Percentiles rank a stretch among this genome's conserved stretches.
Evolutionary conservation across 2,888 invertebrate genomes (phyloP).

Genomic region (Protonemura montana): DNA sequence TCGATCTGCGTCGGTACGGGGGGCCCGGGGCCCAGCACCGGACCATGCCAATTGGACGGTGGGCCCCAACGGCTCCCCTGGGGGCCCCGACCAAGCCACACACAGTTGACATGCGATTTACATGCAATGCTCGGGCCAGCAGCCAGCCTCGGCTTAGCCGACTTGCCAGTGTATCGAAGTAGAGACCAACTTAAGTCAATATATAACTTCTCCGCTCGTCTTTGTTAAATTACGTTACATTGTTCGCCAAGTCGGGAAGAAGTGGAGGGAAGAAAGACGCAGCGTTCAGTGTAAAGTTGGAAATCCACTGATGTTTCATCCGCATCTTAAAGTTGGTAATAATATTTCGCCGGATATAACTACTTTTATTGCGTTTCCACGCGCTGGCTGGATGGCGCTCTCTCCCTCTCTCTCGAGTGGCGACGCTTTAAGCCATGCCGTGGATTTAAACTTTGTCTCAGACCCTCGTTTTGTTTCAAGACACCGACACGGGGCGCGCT

Average conservation of each 20-base stretch:
- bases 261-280: constrained; percentile 13
- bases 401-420: too few species aligned
- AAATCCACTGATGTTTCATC: constrained; percentile 12
- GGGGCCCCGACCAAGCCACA: not conserved
- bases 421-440: not conserved
- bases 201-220: constrained; percentile 37
- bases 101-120: not conserved
- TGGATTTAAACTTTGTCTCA: not conserved
- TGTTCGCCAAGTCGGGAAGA: constrained; percentile 27
- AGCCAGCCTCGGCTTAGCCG: not conserved
- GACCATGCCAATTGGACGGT: not conserved
- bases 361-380: not conserved
- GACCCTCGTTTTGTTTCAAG: not conserved
- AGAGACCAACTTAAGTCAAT: constrained; percentile 32
- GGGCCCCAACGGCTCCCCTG: not conserved
- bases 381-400: not conserved
- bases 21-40: too few species aligned
- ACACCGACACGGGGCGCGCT: not conserved
- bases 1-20: not conserved
- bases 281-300: not conserved
- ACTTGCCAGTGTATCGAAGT: not conserved
- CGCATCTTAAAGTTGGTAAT: not conserved
- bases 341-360: constrained; percentile 25
- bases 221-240: constrained; percentile 38
- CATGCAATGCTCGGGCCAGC: not conserved